Percentiles rank a stretch among this genome's conserved stretches.
Conservation (phyloP, 2,113 vertebrate genomes). For the human (Homo sapiens) region DNA sequence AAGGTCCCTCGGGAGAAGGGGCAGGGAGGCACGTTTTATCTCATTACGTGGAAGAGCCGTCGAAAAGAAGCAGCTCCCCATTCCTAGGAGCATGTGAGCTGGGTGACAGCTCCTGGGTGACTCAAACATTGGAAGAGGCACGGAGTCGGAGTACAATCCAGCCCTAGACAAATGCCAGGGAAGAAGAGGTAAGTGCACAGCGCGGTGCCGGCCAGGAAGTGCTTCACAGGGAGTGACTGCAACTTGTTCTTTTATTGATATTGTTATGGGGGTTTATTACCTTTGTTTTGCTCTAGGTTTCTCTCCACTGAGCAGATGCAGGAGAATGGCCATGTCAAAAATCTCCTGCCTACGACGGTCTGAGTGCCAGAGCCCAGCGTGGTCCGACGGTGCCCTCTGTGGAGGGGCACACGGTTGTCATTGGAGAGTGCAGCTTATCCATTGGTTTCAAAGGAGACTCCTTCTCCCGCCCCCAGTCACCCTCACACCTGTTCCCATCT, state of each 20-base stretch:
- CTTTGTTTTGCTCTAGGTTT: background rate
- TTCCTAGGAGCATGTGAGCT: background rate
- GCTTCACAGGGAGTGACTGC: fast-evolving
- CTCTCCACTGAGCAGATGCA: background rate
- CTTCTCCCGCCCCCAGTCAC: background rate
- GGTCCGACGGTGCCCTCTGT: background rate
- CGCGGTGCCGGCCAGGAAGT: fast-evolving
- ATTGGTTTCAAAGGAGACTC: background rate
- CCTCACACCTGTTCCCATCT: background rate
- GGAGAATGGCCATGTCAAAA: background rate
- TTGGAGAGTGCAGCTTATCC: background rate
- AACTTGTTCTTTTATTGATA: fast-evolving
- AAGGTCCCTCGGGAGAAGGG: background rate
- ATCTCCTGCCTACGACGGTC: too few species aligned
- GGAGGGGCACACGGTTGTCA: background rate
- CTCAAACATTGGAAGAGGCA: background rate
- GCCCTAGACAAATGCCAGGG: fast-evolving
- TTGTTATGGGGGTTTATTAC: fast-evolving
- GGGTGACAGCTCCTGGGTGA: background rate
- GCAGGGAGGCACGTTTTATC: background rate
- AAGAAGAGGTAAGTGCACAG: fast-evolving
- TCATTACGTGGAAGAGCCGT: background rate
- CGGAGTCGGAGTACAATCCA: too few species aligned
- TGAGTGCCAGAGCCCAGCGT: background rate
- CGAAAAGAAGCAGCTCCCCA: background rate